A percentile compares a stretch with the other conserved stretches of the same genome.
Evolutionary conservation across 2,888 invertebrate species (phyloP).

Genomic region (Villa cingulata): DNA sequence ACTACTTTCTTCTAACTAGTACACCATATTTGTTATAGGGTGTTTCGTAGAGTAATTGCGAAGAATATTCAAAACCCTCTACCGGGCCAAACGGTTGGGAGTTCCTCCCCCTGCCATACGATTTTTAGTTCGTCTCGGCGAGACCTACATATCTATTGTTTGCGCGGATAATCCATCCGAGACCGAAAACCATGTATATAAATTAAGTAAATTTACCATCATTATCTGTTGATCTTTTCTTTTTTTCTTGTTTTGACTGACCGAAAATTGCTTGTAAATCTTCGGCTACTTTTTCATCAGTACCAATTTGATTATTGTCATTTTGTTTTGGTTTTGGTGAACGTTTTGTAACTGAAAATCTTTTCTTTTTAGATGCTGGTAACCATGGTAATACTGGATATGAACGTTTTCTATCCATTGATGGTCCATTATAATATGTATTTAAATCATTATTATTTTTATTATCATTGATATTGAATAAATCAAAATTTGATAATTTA

Average conservation of each 20-base stretch:
- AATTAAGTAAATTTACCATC: neutral
- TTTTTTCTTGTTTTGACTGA: slow-evolving; percentile 37
- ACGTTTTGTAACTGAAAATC: slow-evolving; percentile 53
- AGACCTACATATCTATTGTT: no score
- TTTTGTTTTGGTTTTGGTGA: slow-evolving; percentile 35
- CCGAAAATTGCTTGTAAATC: slow-evolving; percentile 57
- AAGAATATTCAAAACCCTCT: no score
- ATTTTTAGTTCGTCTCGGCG: no score
- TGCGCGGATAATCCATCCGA: no score
- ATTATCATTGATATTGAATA: neutral
- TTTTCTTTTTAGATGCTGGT: slow-evolving; percentile 38
- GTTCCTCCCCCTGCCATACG: no score
- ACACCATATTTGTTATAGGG: no score
- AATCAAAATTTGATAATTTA: neutral
- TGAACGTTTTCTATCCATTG: slow-evolving; percentile 29
- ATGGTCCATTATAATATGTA: slow-evolving; percentile 15
- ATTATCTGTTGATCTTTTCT: slow-evolving; percentile 36
- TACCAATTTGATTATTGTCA: slow-evolving; percentile 33
- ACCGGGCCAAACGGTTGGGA: no score
- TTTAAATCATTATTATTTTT: neutral
- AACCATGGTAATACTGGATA: slow-evolving; percentile 35
- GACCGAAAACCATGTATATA: no score
- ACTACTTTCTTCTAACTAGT: no score
- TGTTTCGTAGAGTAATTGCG: no score
- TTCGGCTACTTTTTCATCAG: slow-evolving; percentile 55